These are phyloP conservation scores for Drosophila melanosoma DNA, from an alignment of 2,888 invertebrate genomes.

Conservation along the genomic window DNA sequence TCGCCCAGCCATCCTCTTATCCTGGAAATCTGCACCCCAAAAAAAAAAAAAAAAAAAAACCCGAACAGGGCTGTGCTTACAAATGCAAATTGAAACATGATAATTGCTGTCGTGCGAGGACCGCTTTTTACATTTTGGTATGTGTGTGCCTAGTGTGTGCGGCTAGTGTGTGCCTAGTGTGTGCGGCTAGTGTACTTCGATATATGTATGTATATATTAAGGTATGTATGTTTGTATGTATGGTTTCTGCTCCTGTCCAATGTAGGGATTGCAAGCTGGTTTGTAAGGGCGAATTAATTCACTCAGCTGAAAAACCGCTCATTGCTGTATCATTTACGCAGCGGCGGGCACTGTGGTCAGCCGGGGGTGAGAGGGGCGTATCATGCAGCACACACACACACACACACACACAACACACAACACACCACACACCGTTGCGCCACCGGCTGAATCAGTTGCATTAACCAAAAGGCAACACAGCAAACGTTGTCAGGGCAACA, in stretches of 20 bases:
- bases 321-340: constrained; percentile 70
- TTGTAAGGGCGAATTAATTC: constrained; percentile 57
- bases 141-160: neutral
- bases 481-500: neutral
- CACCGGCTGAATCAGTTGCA: neutral
- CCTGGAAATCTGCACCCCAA: constrained; percentile 13
- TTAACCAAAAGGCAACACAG: constrained; percentile 1
- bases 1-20: neutral
- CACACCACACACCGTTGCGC: neutral
- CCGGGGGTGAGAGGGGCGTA: neutral
- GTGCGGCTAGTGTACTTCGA: neutral
- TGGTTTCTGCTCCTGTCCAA: neutral
- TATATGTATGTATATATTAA: too few species aligned
- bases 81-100: constrained; percentile 72
- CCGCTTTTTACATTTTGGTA: neutral
- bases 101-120: constrained; percentile 55
- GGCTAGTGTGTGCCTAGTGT: neutral
- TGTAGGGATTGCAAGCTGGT: constrained; percentile 5
- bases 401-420: neutral
- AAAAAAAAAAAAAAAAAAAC: neutral
- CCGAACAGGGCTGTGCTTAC: constrained; percentile 62
- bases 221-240: too few species aligned
- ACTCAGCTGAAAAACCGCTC: constrained; percentile 71
- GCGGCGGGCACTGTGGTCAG: constrained; percentile 59
- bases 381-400: constrained; percentile 13